Conservation (phyloP, 2,888 invertebrate genomes). For the Eristalis pertinax region DNA sequence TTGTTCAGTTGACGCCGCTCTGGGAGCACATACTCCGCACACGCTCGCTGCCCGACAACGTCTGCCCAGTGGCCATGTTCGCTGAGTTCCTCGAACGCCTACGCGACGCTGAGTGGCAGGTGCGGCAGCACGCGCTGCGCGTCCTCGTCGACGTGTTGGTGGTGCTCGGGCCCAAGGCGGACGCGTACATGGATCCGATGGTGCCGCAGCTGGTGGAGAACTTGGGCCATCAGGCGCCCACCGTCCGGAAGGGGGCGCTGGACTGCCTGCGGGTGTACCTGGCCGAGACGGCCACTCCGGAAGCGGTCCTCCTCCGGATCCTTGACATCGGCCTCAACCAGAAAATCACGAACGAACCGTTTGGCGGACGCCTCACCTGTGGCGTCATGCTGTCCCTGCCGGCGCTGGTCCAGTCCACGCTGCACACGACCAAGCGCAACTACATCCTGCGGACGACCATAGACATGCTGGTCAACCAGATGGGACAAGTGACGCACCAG, state of each 20-base stretch:
- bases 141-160: slow-evolving; percentile 91
- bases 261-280: slow-evolving; percentile 89
- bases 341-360: slow-evolving; percentile 82
- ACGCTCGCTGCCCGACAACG: slow-evolving; percentile 86
- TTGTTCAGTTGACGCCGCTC: slow-evolving; percentile 86
- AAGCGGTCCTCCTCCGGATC: slow-evolving; percentile 86
- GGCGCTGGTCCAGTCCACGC: slow-evolving; percentile 83
- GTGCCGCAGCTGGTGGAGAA: slow-evolving; percentile 89
- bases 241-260: slow-evolving; percentile 90
- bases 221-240: slow-evolving; percentile 90
- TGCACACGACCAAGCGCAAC: slow-evolving; percentile 82
- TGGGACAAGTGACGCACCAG: slow-evolving; percentile 85
- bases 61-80: slow-evolving; percentile 86
- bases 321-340: slow-evolving; percentile 85
- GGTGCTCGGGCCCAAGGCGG: slow-evolving; percentile 86
- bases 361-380: slow-evolving; percentile 84
- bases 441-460: slow-evolving; percentile 83
- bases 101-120: slow-evolving; percentile 91
- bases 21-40: slow-evolving; percentile 92
- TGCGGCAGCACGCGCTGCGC: slow-evolving; percentile 90
- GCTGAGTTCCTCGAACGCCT: slow-evolving; percentile 88
- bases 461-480: slow-evolving; percentile 83
- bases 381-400: slow-evolving; percentile 86
- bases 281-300: slow-evolving; percentile 86
- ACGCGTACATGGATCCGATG: slow-evolving; percentile 85